These are phyloP conservation scores for Chesias legatella DNA, from an alignment of 2,888 invertebrate genomes.

Conservation along the genomic window DNA sequence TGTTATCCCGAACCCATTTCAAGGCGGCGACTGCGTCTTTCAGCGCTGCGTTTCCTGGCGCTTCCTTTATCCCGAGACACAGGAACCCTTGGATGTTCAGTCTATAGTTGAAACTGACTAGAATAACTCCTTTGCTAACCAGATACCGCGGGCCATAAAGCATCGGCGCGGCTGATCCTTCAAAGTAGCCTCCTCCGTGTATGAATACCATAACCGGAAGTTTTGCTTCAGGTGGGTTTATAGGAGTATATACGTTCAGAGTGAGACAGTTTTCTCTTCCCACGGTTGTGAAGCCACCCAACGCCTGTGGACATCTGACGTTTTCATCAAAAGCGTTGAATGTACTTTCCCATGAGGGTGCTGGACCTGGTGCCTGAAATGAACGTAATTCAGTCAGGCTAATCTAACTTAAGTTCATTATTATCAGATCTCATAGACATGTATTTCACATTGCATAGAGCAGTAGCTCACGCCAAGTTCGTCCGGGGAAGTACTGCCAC, in stretches of 20 bases:
- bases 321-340: constrained; percentile 58
- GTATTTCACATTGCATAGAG: too few species aligned
- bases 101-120: constrained; percentile 64
- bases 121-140: constrained; percentile 50
- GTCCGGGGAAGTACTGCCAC: too few species aligned
- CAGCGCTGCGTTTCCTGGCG: constrained; percentile 62
- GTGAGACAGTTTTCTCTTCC: constrained; percentile 55
- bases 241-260: constrained; percentile 58
- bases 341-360: constrained; percentile 52
- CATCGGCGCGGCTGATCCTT: constrained; percentile 46
- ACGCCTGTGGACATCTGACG: constrained; percentile 49
- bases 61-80: constrained; percentile 58
- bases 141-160: constrained; percentile 61
- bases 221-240: constrained; percentile 29
- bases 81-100: constrained; percentile 60
- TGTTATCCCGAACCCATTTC: constrained; percentile 57
- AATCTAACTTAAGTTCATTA: too few species aligned
- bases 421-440: too few species aligned
- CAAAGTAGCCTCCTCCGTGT: constrained; percentile 64
- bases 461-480: too few species aligned
- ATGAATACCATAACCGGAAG: constrained; percentile 66
- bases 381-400: too few species aligned
- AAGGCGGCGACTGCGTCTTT: constrained; percentile 64
- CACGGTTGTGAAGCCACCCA: constrained; percentile 26
- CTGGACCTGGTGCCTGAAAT: constrained; percentile 59